Evolutionary conservation across 1,140 invertebrate genomes (phyloP), one percentile per base, ranked within the genome.

Genomic region (Aphelinus certus): DNA sequence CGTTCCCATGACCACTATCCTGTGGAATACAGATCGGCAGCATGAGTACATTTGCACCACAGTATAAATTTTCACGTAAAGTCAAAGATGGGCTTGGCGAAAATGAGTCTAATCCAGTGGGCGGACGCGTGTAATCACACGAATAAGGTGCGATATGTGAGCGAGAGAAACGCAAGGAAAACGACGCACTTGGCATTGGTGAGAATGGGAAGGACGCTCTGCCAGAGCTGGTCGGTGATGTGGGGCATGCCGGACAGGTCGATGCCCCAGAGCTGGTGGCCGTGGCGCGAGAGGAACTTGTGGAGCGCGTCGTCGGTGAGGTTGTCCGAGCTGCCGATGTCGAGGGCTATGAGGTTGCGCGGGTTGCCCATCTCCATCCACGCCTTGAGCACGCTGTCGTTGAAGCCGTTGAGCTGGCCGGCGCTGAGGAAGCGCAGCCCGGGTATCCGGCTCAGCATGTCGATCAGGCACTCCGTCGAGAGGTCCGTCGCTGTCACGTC

Each of bases 401-500:
- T 98, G 81, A 99, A 98, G 2, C 97, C 97, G 85, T 99, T 99
- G 61, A 98, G 92, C 88, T 99, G 97, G 0, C 97, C 97, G 0
- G 97, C 96, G 58, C 95, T 95, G 2, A 99, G 88, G 88, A 97
- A 99, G 71, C 95, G 89, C 10, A 99, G 89, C 58, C 92, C 92
- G 0, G 95, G 96, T 68, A 98, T 94, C 76, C 97, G 90, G 0
- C 93, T 94, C 0, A 99, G 88, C 90, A 99, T 94, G 83, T 97
- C 95, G 76, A 96, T 94, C 6, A 99, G 89, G 80, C 97, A 97
- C 82, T 99, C 97, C 0, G 95, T 94, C 1, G 94, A 95, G 51
- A 99, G 88, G 87, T 99, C 98, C 0, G 98, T 99, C 0, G 95
- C 98, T 0, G 96, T 98, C 48, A 99, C 94, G 82, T 99, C 98